Evolutionary conservation across 2,888 invertebrate genomes (phyloP).

Genomic region (Antitype chi): DNA sequence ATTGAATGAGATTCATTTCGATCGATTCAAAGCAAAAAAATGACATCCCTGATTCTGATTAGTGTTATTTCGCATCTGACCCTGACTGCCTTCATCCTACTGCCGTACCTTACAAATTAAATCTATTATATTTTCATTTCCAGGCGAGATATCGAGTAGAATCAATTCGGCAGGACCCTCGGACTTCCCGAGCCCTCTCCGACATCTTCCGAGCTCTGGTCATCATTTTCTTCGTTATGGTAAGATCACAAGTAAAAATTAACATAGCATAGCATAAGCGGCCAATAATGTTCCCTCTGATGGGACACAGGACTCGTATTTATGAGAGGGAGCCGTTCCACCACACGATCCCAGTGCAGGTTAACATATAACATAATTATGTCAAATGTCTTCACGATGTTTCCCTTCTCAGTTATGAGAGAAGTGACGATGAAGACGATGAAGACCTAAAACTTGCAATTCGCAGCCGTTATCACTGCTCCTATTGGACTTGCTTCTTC

Average conservation of each 20-base stretch:
- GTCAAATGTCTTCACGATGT: background rate
- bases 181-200: slow-evolving; percentile 77
- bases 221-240: slow-evolving; percentile 86
- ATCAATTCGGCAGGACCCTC: slow-evolving; percentile 78
- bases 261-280: background rate
- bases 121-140: slow-evolving; percentile 19
- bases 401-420: background rate
- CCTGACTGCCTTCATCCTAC: background rate
- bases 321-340: background rate
- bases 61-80: background rate
- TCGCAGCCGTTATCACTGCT: too few species aligned
- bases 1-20: too few species aligned
- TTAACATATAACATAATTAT: too few species aligned
- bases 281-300: background rate
- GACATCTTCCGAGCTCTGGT: slow-evolving; percentile 84
- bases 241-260: slow-evolving; percentile 64
- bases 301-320: background rate
- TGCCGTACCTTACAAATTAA: background rate
- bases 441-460: background rate
- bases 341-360: background rate
- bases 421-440: too few species aligned
- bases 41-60: too few species aligned
- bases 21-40: too few species aligned
- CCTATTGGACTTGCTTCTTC: too few species aligned
- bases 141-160: slow-evolving; percentile 84